These are phyloP conservation scores for Uria lomvia DNA, from an alignment of 2,113 vertebrate genomes.

Conservation along the genomic window DNA sequence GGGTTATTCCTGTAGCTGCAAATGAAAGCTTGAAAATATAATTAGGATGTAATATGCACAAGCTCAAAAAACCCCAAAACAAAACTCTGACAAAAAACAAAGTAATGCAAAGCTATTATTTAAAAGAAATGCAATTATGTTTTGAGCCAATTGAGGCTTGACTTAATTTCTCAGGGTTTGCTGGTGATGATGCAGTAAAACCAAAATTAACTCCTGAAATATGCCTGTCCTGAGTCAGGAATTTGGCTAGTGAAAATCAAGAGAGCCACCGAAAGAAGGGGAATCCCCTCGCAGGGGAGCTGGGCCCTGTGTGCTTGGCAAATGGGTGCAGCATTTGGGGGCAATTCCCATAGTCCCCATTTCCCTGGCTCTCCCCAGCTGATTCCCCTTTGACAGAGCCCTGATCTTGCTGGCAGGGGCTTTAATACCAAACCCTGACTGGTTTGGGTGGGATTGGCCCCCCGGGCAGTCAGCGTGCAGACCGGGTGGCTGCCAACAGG, in stretches of 20 bases:
- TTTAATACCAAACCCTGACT: neutral
- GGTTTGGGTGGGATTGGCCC: neutral
- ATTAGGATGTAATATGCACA: neutral
- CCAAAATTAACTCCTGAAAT: neutral
- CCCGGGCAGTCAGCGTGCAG: neutral
- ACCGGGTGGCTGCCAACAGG: neutral
- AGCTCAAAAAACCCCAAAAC: neutral
- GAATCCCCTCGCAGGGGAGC: neutral
- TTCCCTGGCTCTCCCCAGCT: neutral
- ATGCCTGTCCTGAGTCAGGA: neutral
- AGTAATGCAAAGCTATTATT: neutral
- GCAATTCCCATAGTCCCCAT: neutral
- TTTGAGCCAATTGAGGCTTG: slow-evolving; percentile 22
- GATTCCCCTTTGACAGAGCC: neutral
- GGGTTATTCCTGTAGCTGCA: neutral
- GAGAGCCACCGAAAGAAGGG: neutral
- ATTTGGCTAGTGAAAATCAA: neutral
- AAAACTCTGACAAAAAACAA: neutral
- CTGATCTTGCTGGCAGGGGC: neutral
- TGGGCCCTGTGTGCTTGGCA: neutral
- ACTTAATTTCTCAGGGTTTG: slow-evolving; percentile 32
- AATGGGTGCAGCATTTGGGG: neutral
- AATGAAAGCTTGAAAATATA: slow-evolving; percentile 1
- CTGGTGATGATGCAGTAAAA: neutral
- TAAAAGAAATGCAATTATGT: slow-evolving; percentile 25